A percentile compares a stretch with the other conserved stretches of the same genome.
phyloP scores from a whole-genome alignment of 2,113 vertebrate species.

The Sapajus apella region DNA sequence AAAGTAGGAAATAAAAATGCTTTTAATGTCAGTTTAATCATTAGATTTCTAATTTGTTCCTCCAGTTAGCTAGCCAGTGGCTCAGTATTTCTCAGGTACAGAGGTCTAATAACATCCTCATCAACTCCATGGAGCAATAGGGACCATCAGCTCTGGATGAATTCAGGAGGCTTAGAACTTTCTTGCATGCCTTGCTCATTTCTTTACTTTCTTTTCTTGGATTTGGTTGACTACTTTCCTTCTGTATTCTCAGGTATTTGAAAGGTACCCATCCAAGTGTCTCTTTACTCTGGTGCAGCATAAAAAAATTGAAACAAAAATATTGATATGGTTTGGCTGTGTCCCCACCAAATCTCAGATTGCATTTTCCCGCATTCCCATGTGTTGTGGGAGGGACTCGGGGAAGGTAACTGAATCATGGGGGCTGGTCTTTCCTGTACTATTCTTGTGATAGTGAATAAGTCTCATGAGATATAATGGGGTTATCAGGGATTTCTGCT shows the following conservation, averaged over 20 bases:
- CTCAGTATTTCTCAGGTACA: not conserved
- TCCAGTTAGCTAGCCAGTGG: not conserved
- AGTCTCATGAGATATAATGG: too few species aligned
- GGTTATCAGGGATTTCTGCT: too few species aligned
- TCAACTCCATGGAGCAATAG: not conserved
- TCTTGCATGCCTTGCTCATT: not conserved
- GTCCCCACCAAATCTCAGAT: too few species aligned
- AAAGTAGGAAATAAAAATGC: not conserved
- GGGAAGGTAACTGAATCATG: too few species aligned
- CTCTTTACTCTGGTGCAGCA: not conserved
- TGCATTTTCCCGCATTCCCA: too few species aligned
- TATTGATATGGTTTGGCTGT: too few species aligned
- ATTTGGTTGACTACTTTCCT: not conserved
- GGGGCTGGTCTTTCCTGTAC: too few species aligned
- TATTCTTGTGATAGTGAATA: too few species aligned
- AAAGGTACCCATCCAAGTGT: not conserved
- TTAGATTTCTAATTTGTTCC: not conserved
- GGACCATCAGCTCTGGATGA: not conserved
- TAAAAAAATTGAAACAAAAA: slow-evolving; percentile 11
- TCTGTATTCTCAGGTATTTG: not conserved
- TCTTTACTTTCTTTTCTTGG: not conserved
- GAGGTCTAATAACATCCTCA: not conserved
- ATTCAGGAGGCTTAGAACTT: not conserved
- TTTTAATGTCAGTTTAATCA: not conserved
- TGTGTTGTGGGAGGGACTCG: too few species aligned